These are phyloP conservation scores for Drosophila pegasa DNA, from an alignment of 2,888 invertebrate genomes.

Conservation along the genomic window DNA sequence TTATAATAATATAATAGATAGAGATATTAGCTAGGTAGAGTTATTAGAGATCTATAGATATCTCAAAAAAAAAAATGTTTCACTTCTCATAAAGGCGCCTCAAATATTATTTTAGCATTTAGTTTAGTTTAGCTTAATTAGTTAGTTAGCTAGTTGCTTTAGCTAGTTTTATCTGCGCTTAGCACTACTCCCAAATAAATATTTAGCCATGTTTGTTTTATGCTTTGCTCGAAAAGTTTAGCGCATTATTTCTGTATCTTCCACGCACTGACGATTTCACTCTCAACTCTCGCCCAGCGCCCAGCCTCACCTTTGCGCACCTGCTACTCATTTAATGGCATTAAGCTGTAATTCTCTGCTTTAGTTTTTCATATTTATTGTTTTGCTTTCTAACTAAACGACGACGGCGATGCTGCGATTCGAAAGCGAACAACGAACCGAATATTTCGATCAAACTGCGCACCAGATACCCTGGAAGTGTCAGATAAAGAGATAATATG, in stretches of 20 bases:
- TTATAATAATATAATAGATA: too few relatives aligned
- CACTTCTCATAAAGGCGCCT: too few relatives aligned
- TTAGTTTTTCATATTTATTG: constrained; percentile 46
- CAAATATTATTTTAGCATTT: too few relatives aligned
- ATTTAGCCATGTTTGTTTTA: too few relatives aligned
- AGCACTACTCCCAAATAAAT: too few relatives aligned
- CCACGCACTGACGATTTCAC: constrained; percentile 23
- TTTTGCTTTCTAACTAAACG: constrained; percentile 58
- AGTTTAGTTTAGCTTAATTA: too few relatives aligned
- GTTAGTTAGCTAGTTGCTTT: too few relatives aligned
- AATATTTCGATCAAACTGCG: constrained; percentile 7
- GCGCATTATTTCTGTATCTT: neutral
- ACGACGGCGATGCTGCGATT: constrained; percentile 20
- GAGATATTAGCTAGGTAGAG: too few relatives aligned
- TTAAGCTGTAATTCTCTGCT: constrained; percentile 48
- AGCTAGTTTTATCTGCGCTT: too few relatives aligned
- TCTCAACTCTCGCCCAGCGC: neutral
- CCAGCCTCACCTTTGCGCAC: constrained; percentile 17
- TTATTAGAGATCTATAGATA: too few relatives aligned
- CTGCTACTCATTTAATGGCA: constrained; percentile 52
- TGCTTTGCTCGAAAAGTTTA: neutral
- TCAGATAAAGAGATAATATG: neutral
- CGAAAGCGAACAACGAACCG: constrained; percentile 33
- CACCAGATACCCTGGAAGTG: neutral
- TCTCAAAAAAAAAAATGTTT: too few relatives aligned